These are phyloP conservation scores for Remorina albescens DNA, from an alignment of 2,797 vertebrate genomes.

Conservation along the genomic window DNA sequence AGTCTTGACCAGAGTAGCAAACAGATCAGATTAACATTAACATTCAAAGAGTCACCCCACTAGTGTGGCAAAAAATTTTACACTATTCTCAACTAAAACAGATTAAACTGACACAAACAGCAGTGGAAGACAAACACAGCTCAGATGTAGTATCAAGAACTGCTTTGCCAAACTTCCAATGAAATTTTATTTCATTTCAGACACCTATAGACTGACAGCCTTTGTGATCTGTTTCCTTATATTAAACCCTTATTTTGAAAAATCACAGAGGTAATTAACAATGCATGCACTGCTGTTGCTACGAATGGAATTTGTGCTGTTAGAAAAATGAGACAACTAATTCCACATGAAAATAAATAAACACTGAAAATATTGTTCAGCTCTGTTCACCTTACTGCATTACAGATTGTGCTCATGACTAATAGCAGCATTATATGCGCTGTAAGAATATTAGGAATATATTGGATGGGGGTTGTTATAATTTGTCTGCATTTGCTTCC, in stretches of 20 bases:
- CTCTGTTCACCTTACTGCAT: constrained; percentile 38
- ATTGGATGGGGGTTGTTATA: constrained; percentile 21
- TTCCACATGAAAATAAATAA: constrained; percentile 6
- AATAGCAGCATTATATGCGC: constrained; percentile 42
- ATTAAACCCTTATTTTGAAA: constrained; percentile 26
- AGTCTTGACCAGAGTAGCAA: background rate
- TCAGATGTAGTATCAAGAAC: constrained; percentile 48
- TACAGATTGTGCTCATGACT: constrained; percentile 37
- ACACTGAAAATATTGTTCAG: constrained; percentile 27
- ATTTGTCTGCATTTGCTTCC: constrained; percentile 53
- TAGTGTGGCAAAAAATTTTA: background rate
- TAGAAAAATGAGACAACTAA: constrained; percentile 28
- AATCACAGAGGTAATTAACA: constrained; percentile 40
- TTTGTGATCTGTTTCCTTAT: constrained; percentile 20
- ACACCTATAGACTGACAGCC: constrained; percentile 21
- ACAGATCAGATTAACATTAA: background rate
- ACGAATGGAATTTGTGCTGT: constrained; percentile 15
- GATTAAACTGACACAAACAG: background rate
- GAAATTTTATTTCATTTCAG: constrained; percentile 49
- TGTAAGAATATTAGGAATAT: constrained; percentile 29
- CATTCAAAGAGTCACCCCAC: background rate
- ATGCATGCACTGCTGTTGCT: constrained; percentile 40
- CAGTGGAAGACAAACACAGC: constrained; percentile 43
- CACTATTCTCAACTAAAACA: background rate
- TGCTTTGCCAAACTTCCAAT: constrained; percentile 53